Conservation (phyloP, 2,888 invertebrate genomes). For the Phyllotreta cruciferae region DNA sequence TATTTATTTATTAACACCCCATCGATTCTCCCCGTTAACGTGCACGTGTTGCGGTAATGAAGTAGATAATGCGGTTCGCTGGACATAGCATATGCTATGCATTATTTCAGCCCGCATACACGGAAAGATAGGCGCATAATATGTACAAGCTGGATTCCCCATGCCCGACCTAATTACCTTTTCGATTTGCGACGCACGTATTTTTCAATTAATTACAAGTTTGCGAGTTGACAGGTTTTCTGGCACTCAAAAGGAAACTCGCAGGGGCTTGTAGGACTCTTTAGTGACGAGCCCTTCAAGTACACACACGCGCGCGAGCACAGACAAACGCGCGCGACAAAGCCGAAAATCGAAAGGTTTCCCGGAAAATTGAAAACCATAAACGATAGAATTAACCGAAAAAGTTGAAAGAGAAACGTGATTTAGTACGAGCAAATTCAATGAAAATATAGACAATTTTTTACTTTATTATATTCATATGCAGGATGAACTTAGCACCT, state of each 20-base stretch:
- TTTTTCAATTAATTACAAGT: background rate
- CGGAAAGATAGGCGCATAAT: no score
- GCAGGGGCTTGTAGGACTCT: conserved; percentile 25
- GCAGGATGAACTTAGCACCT: no score
- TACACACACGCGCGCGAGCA: conserved; percentile 22
- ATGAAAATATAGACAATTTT: background rate
- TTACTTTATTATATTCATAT: no score
- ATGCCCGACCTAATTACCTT: background rate
- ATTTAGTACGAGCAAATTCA: background rate
- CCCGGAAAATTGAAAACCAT: conserved; percentile 48
- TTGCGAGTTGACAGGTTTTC: background rate
- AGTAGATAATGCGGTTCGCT: conserved; percentile 12
- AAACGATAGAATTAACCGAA: conserved; percentile 49
- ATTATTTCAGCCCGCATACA: no score
- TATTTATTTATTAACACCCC: background rate
- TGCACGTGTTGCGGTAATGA: conserved; percentile 15
- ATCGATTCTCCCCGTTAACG: background rate
- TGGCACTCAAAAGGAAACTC: background rate
- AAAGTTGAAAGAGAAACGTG: background rate
- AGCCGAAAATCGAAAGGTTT: conserved; percentile 37
- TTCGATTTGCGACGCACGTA: background rate
- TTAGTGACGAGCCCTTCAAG: conserved; percentile 31
- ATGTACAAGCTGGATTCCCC: no score
- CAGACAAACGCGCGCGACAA: conserved; percentile 18
- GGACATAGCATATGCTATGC: conserved; percentile 8